These are phyloP conservation scores for Ciconia nigra DNA, from an alignment of 2,797 vertebrate genomes.

Conservation along the genomic window DNA sequence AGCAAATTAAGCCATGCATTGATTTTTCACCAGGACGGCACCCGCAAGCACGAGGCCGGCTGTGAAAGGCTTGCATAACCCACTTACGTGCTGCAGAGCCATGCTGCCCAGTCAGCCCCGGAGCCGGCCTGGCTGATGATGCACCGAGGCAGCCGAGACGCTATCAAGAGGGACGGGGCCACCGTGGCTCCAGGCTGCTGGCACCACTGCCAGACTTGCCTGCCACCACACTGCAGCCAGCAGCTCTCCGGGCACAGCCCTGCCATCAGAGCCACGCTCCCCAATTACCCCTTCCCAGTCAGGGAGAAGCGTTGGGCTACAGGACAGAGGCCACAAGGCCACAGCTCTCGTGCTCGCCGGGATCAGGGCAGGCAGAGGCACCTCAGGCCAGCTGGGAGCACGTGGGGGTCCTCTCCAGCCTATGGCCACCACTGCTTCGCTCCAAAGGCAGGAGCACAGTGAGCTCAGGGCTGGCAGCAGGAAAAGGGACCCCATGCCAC, in stretches of 20 bases:
- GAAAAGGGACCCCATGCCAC: fast-evolving
- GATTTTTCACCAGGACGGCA: neutral
- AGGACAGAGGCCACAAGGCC: neutral
- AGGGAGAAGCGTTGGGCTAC: neutral
- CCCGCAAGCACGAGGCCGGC: neutral
- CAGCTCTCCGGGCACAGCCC: neutral
- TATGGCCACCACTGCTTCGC: fast-evolving
- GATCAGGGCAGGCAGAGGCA: neutral
- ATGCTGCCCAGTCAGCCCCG: fast-evolving
- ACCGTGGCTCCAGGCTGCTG: neutral
- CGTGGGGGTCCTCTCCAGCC: fast-evolving
- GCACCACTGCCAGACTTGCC: neutral
- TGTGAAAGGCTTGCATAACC: neutral
- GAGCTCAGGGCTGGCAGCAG: neutral
- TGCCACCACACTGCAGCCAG: neutral
- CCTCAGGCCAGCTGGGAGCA: neutral
- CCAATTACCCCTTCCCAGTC: fast-evolving
- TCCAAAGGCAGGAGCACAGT: neutral
- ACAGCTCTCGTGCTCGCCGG: fast-evolving
- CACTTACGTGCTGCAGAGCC: neutral
- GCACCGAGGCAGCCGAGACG: fast-evolving
- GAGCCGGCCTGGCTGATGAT: neutral
- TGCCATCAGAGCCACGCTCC: fast-evolving
- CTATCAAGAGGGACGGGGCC: fast-evolving
- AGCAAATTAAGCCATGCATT: neutral